Base-by-base conservation (phyloP, 2,113 vertebrate genomes). In the Cinclus mexicanus region DNA sequence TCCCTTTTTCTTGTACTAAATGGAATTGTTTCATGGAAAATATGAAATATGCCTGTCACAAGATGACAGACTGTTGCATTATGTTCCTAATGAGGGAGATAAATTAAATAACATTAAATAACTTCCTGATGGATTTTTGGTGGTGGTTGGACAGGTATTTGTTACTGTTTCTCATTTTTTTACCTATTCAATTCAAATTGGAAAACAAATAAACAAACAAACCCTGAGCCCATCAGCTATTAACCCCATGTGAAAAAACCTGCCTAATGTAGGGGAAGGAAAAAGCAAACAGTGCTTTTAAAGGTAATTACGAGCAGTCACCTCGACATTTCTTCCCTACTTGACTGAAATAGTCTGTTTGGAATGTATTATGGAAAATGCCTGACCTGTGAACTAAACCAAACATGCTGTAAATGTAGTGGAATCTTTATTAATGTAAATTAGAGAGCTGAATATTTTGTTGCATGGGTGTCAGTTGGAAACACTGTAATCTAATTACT, bases 401-500 rank as follows among this genome's bases (percentile, higher is more conserved):
- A 52, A 70, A 57, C 20, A 35, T 33, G 56, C n/a, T 71, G 53
- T 22, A 94, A 94, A 79, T 87, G 46, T 12, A 81, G 81, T 16
- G 6, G 57, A 71, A 35, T 88, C 74, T 75, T 90, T 84, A 70
- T 80, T 86, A 78, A 90, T 65, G 94, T 31, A 93, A 88, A 72
- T 81, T 93, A 92, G 83, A 41, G 67, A 79, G 65, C 59, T 37
- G 1, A 81, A 93, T 89, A 59, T 88, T 93, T 89, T 87, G 86
- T 90, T 92, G 91, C 89, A 46, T 2, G 4, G 42, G 42, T 83
- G 71, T 93, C 95, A 86, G 75, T 75, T 42, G 46, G 75, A 75
- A 94, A 74, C 29, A 12, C 60, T 83, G 89, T 77, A 68, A 96
- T 95, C 96, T 93, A 93, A 94, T 94, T 90, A 93, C 57, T 94